Evolutionary conservation across 2,797 vertebrate genomes (phyloP).

Genomic region (Semaprochilodus insignis): DNA sequence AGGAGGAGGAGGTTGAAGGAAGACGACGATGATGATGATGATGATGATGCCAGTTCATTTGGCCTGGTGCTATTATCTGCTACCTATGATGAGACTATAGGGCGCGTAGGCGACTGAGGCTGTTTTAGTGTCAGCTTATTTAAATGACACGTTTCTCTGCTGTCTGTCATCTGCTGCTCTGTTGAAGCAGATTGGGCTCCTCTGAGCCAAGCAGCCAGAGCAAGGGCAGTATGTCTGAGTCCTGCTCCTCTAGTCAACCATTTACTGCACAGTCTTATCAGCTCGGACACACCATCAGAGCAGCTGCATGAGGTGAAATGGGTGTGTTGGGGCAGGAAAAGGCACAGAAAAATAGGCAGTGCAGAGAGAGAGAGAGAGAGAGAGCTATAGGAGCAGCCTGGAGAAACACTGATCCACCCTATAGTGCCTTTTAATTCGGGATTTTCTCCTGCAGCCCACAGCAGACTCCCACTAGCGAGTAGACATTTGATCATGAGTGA

Average conservation of each 20-base stretch:
- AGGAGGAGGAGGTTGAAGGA: neutral
- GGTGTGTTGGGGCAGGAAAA: neutral
- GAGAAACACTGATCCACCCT: neutral
- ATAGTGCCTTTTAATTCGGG: neutral
- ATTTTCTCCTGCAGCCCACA: too few relatives aligned
- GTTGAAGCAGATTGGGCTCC: neutral
- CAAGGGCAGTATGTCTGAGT: neutral
- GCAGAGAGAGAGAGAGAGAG: neutral
- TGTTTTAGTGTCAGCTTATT: neutral
- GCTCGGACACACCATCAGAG: neutral
- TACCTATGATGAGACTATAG: neutral
- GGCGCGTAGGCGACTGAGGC: neutral
- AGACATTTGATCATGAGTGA: neutral
- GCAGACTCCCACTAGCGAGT: too few relatives aligned
- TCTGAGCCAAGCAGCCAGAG: neutral
- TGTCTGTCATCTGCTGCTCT: neutral
- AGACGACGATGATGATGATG: neutral
- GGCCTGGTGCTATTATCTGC: neutral
- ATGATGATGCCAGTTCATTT: slow-evolving; percentile 1
- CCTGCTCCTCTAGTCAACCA: neutral
- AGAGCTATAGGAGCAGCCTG: too few relatives aligned
- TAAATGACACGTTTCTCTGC: neutral
- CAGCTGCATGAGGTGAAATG: neutral
- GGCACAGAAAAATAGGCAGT: neutral
- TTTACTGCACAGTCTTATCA: neutral